Evolutionary conservation across 2,113 vertebrate species (phyloP).

Genomic region (Pachyramphus minor): DNA sequence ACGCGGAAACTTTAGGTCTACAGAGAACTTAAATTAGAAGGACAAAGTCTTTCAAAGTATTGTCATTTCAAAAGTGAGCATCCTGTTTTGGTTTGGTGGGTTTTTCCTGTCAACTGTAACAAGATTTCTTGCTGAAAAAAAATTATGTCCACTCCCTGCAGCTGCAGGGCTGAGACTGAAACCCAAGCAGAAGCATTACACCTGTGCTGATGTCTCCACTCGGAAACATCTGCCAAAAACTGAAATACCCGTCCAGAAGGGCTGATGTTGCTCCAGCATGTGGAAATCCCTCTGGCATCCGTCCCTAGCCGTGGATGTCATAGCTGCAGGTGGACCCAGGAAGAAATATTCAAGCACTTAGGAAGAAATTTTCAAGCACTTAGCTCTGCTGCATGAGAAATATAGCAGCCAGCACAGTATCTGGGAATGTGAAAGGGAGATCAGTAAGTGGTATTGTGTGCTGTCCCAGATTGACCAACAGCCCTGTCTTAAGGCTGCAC

Average conservation of each 20-base stretch:
- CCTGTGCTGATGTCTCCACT: too few relatives aligned
- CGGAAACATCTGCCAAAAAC: background rate
- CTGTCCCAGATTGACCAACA: background rate
- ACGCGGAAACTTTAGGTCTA: background rate
- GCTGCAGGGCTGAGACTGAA: background rate
- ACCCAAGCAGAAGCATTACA: background rate
- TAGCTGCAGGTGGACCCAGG: background rate
- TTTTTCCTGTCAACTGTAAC: background rate
- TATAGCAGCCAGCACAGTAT: background rate
- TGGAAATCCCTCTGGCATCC: background rate
- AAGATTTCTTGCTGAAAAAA: background rate
- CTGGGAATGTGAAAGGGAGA: background rate
- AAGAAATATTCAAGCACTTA: background rate
- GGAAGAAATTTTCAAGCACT: background rate
- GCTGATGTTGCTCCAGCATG: background rate
- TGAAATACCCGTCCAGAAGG: background rate
- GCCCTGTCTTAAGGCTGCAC: background rate
- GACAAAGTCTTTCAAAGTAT: background rate
- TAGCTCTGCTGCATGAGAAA: background rate
- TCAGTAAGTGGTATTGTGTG: fast-evolving
- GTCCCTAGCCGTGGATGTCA: background rate
- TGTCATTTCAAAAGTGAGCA: background rate
- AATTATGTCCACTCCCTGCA: background rate
- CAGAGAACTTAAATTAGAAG: background rate
- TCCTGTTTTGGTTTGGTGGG: too few relatives aligned